These are phyloP conservation scores for Coracopsis vasa DNA, from an alignment of 2,113 vertebrate genomes.

Conservation along the genomic window DNA sequence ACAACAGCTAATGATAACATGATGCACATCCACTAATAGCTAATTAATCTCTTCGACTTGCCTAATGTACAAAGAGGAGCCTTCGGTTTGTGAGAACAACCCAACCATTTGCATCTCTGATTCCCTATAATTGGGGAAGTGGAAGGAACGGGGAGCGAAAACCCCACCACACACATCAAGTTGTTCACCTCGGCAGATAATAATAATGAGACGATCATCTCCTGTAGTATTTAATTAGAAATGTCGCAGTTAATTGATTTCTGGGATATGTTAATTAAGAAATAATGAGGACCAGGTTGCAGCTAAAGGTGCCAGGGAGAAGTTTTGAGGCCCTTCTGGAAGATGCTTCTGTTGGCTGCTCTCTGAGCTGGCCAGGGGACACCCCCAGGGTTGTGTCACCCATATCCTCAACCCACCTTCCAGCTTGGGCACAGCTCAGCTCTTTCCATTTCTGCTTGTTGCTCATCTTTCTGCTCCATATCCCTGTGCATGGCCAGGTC, in stretches of 20 bases:
- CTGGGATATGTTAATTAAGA: slow-evolving; percentile 66
- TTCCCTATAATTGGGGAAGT: background rate
- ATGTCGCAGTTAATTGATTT: slow-evolving; percentile 67
- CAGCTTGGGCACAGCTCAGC: background rate
- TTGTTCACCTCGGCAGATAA: slow-evolving; percentile 6
- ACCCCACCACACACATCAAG: background rate
- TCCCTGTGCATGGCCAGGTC: background rate
- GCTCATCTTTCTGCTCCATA: background rate
- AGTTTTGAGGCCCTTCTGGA: background rate
- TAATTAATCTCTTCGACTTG: slow-evolving; percentile 47
- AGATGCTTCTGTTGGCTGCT: background rate
- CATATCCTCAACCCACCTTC: background rate
- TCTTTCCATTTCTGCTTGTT: fast-evolving
- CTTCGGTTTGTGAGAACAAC: background rate
- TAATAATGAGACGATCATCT: background rate
- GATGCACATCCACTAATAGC: background rate
- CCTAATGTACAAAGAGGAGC: background rate
- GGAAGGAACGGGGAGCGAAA: background rate
- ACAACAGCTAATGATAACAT: background rate
- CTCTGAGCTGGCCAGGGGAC: background rate
- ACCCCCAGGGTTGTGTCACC: background rate
- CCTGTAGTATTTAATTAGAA: slow-evolving; percentile 58
- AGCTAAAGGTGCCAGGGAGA: background rate
- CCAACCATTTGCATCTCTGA: background rate
- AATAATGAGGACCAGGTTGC: slow-evolving; percentile 55